Evolutionary conservation across 2,888 invertebrate species (phyloP).

Genomic region (Thecocarcelia acutangulata): DNA sequence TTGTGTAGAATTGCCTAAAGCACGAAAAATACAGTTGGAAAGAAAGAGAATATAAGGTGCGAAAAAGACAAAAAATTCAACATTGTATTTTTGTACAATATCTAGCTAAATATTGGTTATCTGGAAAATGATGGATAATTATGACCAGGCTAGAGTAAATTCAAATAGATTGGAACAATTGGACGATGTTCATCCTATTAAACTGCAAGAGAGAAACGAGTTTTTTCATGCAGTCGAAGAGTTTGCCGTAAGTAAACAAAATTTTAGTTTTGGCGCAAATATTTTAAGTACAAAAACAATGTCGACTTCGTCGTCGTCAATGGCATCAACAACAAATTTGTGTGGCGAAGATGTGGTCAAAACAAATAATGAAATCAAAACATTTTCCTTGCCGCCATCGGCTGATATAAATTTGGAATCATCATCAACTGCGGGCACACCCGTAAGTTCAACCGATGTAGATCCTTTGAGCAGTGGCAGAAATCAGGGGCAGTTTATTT

Average conservation of each 20-base stretch:
- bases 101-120: constrained; percentile 25
- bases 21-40: constrained; percentile 13
- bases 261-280: constrained; percentile 79
- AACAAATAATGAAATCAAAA: constrained; percentile 68
- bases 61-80: constrained; percentile 27
- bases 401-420: constrained; percentile 51
- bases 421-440: constrained; percentile 40
- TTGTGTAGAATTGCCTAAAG: constrained; percentile 74
- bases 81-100: constrained; percentile 24
- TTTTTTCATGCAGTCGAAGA: constrained; percentile 53
- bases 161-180: constrained; percentile 73
- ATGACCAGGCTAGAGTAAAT: constrained; percentile 73
- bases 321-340: constrained; percentile 48
- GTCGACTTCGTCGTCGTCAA: constrained; percentile 42
- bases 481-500: constrained; percentile 56
- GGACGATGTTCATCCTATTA: constrained; percentile 69
- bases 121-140: constrained; percentile 77
- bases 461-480: constrained; percentile 52
- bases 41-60: constrained; percentile 49
- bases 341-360: constrained; percentile 61
- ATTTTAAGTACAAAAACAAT: constrained; percentile 73
- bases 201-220: constrained; percentile 59
- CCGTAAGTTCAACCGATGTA: constrained; percentile 33
- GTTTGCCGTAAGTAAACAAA: constrained; percentile 68
- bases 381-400: constrained; percentile 67